Evolutionary conservation across 2,888 invertebrate species (phyloP).

Genomic region (Pristionchus exspectatus): DNA sequence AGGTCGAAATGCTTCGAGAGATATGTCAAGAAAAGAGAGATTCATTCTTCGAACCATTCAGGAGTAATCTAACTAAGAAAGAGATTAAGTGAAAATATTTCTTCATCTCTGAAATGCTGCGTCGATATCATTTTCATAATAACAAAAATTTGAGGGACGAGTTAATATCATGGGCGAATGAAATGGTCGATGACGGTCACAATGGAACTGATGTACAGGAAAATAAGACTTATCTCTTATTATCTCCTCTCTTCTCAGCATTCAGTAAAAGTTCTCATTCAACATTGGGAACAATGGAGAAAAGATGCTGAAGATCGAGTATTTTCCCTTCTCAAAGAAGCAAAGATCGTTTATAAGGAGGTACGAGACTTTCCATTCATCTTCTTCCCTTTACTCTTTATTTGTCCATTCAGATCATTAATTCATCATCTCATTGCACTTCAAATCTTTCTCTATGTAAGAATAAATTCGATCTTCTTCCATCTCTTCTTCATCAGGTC

Average conservation of each 20-base stretch:
- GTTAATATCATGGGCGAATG: not conserved
- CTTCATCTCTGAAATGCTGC: not conserved
- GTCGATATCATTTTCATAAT: not conserved
- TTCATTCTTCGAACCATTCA: constrained; percentile 8
- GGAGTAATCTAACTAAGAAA: constrained; percentile 29
- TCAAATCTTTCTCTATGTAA: not conserved
- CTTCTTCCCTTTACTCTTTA: not conserved
- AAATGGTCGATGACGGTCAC: not conserved
- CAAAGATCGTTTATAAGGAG: constrained; percentile 1
- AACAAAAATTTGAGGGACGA: not conserved
- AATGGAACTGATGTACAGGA: not conserved
- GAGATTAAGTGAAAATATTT: constrained; percentile 7
- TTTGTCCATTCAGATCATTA: not conserved
- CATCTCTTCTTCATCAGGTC: not conserved
- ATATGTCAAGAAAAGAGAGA: constrained; percentile 36
- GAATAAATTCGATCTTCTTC: not conserved
- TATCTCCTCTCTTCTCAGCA: not conserved
- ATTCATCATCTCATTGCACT: not conserved
- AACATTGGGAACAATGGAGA: constrained; percentile 36
- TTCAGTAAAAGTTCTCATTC: not conserved
- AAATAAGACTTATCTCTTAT: not conserved
- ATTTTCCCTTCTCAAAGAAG: not conserved
- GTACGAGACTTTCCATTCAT: not conserved
- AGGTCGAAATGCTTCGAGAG: not conserved
- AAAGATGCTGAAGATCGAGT: not conserved